Evolutionary conservation across 92 coral and sea anemone genomes (phyloP).

Genomic region (Umimayanthus kanabou): DNA sequence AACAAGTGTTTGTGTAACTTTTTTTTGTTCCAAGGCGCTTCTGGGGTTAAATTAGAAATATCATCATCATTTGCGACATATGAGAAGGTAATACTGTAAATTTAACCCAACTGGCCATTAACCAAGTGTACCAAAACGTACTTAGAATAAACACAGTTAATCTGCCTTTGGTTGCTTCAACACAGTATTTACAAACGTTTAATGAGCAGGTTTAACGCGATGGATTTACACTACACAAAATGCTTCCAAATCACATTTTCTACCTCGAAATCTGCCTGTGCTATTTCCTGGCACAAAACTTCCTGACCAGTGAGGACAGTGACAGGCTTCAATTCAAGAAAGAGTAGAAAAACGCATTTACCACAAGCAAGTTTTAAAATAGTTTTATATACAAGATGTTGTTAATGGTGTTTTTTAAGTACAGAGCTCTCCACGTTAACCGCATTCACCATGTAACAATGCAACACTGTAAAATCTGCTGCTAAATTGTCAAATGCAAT

Average conservation of each 20-base stretch:
- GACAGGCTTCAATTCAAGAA: not conserved
- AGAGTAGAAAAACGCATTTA: not conserved
- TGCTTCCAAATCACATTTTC: not conserved
- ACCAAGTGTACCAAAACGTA: no score
- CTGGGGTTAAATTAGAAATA: no score
- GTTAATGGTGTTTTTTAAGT: no score
- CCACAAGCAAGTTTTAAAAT: not conserved
- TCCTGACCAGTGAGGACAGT: constrained; percentile 14
- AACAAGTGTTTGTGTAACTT: no score
- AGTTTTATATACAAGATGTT: no score
- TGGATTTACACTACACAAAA: not conserved
- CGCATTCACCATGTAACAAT: no score
- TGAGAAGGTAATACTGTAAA: no score
- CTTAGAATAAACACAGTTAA: not conserved
- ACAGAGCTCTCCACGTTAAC: no score
- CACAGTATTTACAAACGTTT: not conserved
- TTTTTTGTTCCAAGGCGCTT: no score
- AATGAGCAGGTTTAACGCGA: not conserved
- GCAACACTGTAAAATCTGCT: no score
- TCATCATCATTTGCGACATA: not conserved
- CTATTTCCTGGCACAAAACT: constrained; percentile 9
- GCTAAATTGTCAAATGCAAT: no score
- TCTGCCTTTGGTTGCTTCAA: not conserved
- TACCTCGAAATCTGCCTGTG: constrained; percentile 34
- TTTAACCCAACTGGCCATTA: no score